Evolutionary conservation across 1,140 invertebrate species (phyloP), one percentile per base, ranked within the genome.

Genomic region (Cydia amplana): DNA sequence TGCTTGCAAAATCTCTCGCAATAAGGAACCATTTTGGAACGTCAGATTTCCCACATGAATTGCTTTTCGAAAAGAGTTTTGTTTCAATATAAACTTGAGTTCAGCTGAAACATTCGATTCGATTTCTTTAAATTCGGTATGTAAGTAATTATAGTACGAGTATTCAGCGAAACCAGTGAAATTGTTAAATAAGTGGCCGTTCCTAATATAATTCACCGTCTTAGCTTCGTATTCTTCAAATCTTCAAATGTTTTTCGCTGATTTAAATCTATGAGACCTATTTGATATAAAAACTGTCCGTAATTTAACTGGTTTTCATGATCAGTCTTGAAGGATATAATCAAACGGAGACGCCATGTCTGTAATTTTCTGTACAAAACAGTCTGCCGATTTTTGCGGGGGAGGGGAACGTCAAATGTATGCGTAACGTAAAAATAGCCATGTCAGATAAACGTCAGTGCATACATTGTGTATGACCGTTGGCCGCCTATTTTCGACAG

Each of bases 21-120:
- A 96, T 79, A 88, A 85, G 75, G 84, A 85, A 74, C 93, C 88
- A 83, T 93, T 89, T 80, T 96, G 93, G 87, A 96, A 98, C 0
- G 95, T 93, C 20, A 94, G 86, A 77, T 97, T 96, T 4, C 97
- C 97, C 4, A 98, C 97, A 89, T 98, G 97, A 72, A 98, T 96
- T 1, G 96, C 94, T 77, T 93, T 94, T 14, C 97, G 93, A 0
- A 96, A 94, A 55, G 91, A 89, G 23, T 94, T 86, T 10, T 88
- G 91, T 74, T 96, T 94, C 7, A 96, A 83, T 88, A 95, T 96
- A 7, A 94, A 85, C 0, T 88, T 86, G 74, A 91, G 87, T 55
- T 93, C 94, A 73, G 94, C 80, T 18, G 81, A 87, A 2, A 89
- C 80, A n/a, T 90, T 89, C 9, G 90, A 88, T 51, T 94, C 94